A percentile compares a stretch with the other conserved stretches of the same genome.
These are phyloP conservation scores for Drosophila takahashii DNA, from an alignment of 1,140 invertebrate species.

Conservation along the genomic window DNA sequence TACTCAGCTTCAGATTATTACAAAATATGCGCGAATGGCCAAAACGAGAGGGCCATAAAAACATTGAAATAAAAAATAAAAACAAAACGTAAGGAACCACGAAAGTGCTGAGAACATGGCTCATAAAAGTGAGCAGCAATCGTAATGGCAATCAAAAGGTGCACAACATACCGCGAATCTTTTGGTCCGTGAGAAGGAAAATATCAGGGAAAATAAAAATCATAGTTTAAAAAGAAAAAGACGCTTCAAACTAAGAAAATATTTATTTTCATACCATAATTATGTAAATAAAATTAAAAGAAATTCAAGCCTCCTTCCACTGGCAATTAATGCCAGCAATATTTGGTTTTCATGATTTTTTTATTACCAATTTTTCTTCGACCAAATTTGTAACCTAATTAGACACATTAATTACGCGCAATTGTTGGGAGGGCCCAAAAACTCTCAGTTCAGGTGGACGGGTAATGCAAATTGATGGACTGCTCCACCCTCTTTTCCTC, in stretches of 20 bases:
- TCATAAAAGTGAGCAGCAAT: slow-evolving; percentile 40
- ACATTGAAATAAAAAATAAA: slow-evolving; percentile 34
- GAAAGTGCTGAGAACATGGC: slow-evolving; percentile 25
- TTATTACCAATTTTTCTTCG: slow-evolving; percentile 7
- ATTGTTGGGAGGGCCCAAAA: slow-evolving; percentile 30
- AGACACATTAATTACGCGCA: slow-evolving; percentile 73
- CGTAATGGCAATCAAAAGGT: slow-evolving; percentile 18
- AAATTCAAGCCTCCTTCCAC: not conserved
- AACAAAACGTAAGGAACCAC: slow-evolving; percentile 2
- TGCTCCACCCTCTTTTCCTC: not conserved
- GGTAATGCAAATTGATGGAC: slow-evolving; percentile 70
- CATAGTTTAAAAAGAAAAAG: not conserved
- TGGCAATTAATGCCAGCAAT: slow-evolving; percentile 14
- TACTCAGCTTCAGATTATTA: slow-evolving; percentile 44
- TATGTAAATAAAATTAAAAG: not conserved
- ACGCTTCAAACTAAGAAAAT: not conserved
- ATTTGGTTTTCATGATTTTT: not conserved
- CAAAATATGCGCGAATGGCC: slow-evolving; percentile 40
- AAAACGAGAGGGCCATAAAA: slow-evolving; percentile 24
- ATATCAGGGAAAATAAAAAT: not conserved
- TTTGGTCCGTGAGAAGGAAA: not conserved
- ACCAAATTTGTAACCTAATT: slow-evolving; percentile 64
- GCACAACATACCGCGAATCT: not conserved
- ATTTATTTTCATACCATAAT: no score
- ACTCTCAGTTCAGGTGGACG: slow-evolving; percentile 48